Percentiles rank a stretch among this genome's conserved stretches.
Conservation (phyloP, 2,113 vertebrate genomes). For the Tapirus terrestris region DNA sequence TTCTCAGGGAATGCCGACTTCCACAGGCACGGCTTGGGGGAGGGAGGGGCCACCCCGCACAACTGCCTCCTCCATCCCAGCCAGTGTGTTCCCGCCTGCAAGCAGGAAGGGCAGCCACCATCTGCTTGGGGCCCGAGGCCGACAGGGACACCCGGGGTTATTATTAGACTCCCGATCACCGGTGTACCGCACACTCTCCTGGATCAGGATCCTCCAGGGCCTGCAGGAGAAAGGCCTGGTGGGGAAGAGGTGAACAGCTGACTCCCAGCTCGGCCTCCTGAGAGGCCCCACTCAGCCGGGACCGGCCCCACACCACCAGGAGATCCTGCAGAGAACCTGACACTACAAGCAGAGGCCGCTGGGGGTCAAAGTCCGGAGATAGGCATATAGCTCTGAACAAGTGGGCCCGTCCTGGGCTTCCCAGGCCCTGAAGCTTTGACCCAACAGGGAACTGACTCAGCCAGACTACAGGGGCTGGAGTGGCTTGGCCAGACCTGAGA, state of each 20-base stretch:
- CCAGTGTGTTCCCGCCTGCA: too few relatives aligned
- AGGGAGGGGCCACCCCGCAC: background rate
- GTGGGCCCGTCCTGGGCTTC: background rate
- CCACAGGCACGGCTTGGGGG: background rate
- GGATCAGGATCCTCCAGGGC: background rate
- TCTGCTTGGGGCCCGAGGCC: background rate
- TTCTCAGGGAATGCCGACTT: background rate
- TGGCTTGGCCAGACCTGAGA: background rate
- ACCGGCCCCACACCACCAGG: background rate
- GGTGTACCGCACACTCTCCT: background rate
- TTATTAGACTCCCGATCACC: constrained; percentile 32
- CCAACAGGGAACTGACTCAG: background rate
- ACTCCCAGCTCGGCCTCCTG: background rate
- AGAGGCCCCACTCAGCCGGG: rapidly evolving
- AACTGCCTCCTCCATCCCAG: background rate
- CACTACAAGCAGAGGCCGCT: background rate
- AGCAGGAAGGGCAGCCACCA: background rate
- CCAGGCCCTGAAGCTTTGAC: background rate
- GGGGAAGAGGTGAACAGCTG: background rate
- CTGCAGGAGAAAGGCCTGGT: background rate
- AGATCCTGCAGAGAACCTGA: background rate
- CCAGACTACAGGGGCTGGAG: rapidly evolving
- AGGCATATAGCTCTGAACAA: background rate
- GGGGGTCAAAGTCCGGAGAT: constrained; percentile 25
- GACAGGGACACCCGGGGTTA: background rate